Percentiles rank a stretch among this genome's conserved stretches.
phyloP scores from a whole-genome alignment of 2,113 vertebrate genomes.

The Willisornis vidua region DNA sequence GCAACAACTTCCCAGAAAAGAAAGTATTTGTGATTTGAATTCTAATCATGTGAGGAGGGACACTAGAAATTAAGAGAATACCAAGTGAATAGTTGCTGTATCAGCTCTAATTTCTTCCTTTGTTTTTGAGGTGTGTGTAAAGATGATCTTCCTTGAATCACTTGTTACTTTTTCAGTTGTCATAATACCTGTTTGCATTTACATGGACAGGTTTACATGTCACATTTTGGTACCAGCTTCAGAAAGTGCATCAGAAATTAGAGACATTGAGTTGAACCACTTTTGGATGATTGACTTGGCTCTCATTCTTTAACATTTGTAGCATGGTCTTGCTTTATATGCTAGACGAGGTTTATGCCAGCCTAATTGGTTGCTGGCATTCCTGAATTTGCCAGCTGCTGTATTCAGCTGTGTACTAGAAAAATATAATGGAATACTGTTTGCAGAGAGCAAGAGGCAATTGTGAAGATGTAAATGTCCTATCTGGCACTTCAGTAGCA shows the following conservation, averaged over 20 bases:
- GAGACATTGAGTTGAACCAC: neutral
- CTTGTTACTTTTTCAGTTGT: neutral
- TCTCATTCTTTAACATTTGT: slow-evolving; percentile 23
- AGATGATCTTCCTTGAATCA: neutral
- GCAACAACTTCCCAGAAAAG: neutral
- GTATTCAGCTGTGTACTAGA: slow-evolving; percentile 74
- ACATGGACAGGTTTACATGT: neutral
- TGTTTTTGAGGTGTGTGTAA: neutral
- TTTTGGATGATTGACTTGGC: slow-evolving; percentile 37
- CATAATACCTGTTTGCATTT: neutral
- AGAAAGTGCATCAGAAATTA: neutral
- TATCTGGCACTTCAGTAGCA: slow-evolving; percentile 56
- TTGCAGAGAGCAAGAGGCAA: slow-evolving; percentile 67
- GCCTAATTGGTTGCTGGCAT: slow-evolving; percentile 76
- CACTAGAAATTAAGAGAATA: neutral
- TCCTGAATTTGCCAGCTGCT: slow-evolving; percentile 75
- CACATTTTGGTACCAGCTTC: slow-evolving; percentile 2
- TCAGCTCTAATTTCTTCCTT: neutral
- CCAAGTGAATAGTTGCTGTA: neutral
- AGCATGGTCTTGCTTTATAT: slow-evolving; percentile 70
- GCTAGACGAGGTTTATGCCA: slow-evolving; percentile 70
- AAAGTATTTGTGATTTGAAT: neutral
- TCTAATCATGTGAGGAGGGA: neutral
- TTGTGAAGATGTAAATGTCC: slow-evolving; percentile 69
- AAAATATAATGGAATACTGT: slow-evolving; percentile 75